phyloP scores from a whole-genome alignment of 2,113 vertebrate species.

The Microtus pennsylvanicus region DNA sequence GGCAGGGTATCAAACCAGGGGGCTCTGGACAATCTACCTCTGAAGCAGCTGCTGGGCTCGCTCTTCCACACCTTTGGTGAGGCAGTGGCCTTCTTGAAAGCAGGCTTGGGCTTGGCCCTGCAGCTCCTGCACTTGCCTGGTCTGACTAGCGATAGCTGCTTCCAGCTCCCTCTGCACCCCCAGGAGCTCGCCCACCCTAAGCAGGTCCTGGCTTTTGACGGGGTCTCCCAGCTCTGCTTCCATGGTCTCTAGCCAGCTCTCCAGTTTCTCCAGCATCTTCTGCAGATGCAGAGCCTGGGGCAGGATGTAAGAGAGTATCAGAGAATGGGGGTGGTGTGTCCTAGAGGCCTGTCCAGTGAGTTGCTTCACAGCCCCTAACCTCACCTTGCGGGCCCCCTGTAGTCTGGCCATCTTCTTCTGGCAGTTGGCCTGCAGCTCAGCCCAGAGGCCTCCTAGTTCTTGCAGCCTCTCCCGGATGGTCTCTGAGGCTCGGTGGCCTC shows the following conservation, averaged over 20 bases:
- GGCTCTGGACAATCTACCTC: constrained; percentile 84
- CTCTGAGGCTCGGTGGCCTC: constrained; percentile 81
- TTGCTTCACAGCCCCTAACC: rapidly evolving
- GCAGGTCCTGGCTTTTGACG: constrained; percentile 84
- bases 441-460: constrained; percentile 91
- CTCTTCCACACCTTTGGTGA: constrained; percentile 89
- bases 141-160: constrained; percentile 86
- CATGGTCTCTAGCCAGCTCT: constrained; percentile 88
- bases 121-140: constrained; percentile 86
- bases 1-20: too few species aligned
- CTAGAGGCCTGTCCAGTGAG: rapidly evolving
- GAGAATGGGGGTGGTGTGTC: background rate
- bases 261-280: constrained; percentile 88
- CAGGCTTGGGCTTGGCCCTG: constrained; percentile 86
- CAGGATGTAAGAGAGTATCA: background rate
- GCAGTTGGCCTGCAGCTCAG: constrained; percentile 88
- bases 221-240: constrained; percentile 87
- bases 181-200: constrained; percentile 87
- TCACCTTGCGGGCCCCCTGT: constrained; percentile 91
- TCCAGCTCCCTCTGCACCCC: constrained; percentile 90
- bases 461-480: constrained; percentile 88
- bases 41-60: constrained; percentile 86
- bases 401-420: constrained; percentile 88
- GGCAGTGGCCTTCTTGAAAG: constrained; percentile 88
- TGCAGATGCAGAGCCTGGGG: constrained; percentile 90